A percentile compares a stretch with the other conserved stretches of the same genome.
phyloP scores from a whole-genome alignment of 2,113 vertebrate genomes.

The Pitta sordida region DNA sequence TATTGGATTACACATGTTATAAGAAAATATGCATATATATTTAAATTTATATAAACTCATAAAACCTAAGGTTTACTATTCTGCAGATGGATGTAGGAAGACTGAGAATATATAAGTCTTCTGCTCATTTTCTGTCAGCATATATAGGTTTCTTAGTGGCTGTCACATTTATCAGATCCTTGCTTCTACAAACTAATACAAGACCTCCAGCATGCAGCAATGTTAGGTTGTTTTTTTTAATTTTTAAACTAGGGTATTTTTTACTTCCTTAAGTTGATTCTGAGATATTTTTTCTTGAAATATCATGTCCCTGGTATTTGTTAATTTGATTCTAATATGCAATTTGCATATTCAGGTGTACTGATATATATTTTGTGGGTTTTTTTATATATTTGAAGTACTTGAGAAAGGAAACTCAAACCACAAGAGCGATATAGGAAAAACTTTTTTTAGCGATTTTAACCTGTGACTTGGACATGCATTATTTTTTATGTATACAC shows the following conservation, averaged over 20 bases:
- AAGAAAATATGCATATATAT: background rate
- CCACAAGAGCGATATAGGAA: background rate
- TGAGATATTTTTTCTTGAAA: background rate
- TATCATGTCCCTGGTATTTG: background rate
- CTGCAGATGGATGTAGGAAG: background rate
- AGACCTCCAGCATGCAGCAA: background rate
- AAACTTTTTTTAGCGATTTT: background rate
- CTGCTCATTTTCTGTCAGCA: background rate
- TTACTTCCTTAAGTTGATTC: background rate
- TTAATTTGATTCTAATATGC: background rate
- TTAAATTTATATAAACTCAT: background rate
- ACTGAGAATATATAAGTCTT: background rate
- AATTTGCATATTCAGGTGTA: background rate
- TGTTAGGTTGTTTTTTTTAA: background rate
- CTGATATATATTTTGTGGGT: background rate
- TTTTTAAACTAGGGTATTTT: background rate
- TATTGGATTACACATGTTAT: background rate
- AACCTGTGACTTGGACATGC: background rate
- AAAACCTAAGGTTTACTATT: background rate
- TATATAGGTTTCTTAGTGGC: background rate
- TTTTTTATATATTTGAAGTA: background rate
- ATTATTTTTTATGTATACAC: background rate
- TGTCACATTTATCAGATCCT: background rate
- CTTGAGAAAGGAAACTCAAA: background rate
- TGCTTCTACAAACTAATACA: background rate